Base-by-base conservation (phyloP, 2,113 vertebrate genomes). In the Sciurus niger region DNA sequence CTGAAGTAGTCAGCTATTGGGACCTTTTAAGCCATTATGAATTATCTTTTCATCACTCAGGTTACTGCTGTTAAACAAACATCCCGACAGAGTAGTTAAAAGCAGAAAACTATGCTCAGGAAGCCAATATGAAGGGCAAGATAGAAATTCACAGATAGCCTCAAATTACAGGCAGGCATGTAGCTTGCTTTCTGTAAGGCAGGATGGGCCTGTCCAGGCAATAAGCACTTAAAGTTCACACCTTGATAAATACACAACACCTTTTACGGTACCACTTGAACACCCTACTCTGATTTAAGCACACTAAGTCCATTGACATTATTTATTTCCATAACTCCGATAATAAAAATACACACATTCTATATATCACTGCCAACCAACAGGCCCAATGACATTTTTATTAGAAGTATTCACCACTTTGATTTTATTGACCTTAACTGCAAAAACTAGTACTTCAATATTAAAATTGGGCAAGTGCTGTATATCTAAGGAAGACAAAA, bases 11-110 rank as follows among this genome's bases (percentile, higher is more conserved):
- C 28, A 86, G 91, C 73, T 30, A 84, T n/a, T 82, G 77, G 90
- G 90, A 84, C 74, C 95, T 74, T n/a, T 60, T 78, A 95, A 90
- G 58, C 53, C 95, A 96, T 92, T 89, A 92, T 6, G 94, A 92
- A 87, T 89, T 79, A 94, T 78, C 82, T 92, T 74, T 87, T 12
- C 40, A 58, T 65, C 70, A 91, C 76, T 90, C 4, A 2, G 28
- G 77, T 53, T 68, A 58, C 76, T 70, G 87, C 90, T 88, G 48
- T 65, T 90, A 58, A 93, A 96, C 89, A 76, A 85, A 90, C 46
- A 96, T 68, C 78, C 68, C 32, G 11, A 87, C 4, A 78, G 78
- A 13, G 20, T 17, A 85, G 30, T 93, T 63, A 95, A 92, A 98
- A 87, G 16, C 88, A 93, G 90, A 82, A 95, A 85, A 89, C 37